Base-by-base conservation (phyloP, 2,888 invertebrate species). In the Cryptosula pallasiana region DNA sequence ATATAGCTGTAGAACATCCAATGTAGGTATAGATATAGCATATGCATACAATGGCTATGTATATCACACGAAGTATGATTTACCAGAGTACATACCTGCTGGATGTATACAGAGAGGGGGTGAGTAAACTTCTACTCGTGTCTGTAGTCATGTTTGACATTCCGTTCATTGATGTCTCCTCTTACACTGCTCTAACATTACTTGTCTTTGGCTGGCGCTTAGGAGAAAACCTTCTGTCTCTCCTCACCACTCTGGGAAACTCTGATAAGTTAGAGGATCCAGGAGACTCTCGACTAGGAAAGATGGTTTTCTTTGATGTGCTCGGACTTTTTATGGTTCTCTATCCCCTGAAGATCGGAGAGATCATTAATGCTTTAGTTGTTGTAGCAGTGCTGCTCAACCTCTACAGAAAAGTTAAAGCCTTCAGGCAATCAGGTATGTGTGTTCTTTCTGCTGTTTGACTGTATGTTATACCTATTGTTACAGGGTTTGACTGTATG, bases 1-100 rank as follows among this genome's bases (percentile, higher is more conserved):
- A n/a, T n/a, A n/a, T n/a, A n/a, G n/a, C n/a, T n/a, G n/a, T n/a
- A n/a, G n/a, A n/a, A n/a, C n/a, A n/a, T n/a, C n/a, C n/a, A n/a
- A n/a, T n/a, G n/a, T 84, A 91, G 94, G 95, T 72, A 86, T 95
- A 78, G 95, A 95, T 87, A 91, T 95, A 83, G 95, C 95, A 29
- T 94, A 94, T 90, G 91, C 91, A 73, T 88, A 91, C 72, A 94
- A 95, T 87, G 95, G 95, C 72, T 95, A 94, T 86, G 91, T 94
- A 72, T 95, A 95, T 85, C 95, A 95, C 86, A 95, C 95, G 71
- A 90, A 89, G 81, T 92, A 91, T 81, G 95, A 96, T 87, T 88
- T 89, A 58, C 89, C 91, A 16, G 89, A 89, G 74, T 90, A 91
- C 82, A 92, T 95, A 81, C 90, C 93, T 70, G 85, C 89, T 69